A percentile compares a stretch with the other conserved stretches of the same genome.
These are phyloP conservation scores for Andrena minutula DNA, from an alignment of 2,888 invertebrate species.

Conservation along the genomic window DNA sequence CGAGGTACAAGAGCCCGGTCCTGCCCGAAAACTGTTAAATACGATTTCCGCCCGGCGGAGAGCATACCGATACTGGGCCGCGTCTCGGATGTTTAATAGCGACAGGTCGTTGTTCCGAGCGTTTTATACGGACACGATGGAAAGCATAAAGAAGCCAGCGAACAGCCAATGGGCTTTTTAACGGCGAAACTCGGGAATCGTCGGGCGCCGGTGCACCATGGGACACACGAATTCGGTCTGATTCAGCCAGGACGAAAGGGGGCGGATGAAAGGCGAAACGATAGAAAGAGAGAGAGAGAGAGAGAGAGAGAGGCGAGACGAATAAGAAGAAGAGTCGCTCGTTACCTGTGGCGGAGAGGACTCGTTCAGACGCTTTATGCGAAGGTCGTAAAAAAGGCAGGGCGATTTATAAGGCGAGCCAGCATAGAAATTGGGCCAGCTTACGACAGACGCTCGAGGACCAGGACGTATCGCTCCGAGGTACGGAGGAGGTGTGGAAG, in stretches of 20 bases:
- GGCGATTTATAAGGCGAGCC: conserved; percentile 69
- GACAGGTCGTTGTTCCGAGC: conserved; percentile 38
- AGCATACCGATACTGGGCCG: not conserved
- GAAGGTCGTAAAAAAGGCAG: conserved; percentile 68
- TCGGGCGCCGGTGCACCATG: conserved; percentile 4
- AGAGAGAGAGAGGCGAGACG: conserved; percentile 11
- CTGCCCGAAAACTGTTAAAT: conserved; percentile 16
- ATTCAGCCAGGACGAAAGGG: conserved; percentile 5
- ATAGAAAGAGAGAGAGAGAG: too few species aligned
- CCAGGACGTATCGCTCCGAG: conserved; percentile 37
- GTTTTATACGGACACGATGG: conserved; percentile 46
- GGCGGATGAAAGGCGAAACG: not conserved
- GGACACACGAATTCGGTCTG: conserved; percentile 42
- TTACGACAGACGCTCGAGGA: conserved; percentile 54
- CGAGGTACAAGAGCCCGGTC: conserved; percentile 16
- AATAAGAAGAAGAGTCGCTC: conserved; percentile 35
- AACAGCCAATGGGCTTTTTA: conserved; percentile 63
- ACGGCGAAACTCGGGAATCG: conserved; percentile 54
- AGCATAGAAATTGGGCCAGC: conserved; percentile 71
- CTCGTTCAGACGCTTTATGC: conserved; percentile 64
- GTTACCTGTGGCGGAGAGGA: conserved; percentile 58
- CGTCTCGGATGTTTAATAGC: conserved; percentile 38
- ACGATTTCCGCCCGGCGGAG: conserved; percentile 34
- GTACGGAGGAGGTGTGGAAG: conserved; percentile 19
- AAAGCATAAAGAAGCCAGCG: conserved; percentile 56